phyloP scores from a whole-genome alignment of 1,140 invertebrate species.

The Helicoverpa armigera region DNA sequence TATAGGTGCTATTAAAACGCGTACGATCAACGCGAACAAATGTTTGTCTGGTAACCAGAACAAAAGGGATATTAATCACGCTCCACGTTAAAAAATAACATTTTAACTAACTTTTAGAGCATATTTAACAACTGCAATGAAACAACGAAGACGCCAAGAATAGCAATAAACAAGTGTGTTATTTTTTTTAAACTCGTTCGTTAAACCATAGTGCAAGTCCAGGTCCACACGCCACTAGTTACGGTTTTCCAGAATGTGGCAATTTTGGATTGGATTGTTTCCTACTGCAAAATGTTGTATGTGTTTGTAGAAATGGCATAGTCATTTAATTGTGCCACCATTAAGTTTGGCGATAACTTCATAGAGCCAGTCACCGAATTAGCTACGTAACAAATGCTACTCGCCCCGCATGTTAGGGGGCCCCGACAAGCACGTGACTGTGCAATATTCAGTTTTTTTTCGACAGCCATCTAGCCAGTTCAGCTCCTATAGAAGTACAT shows the following conservation, averaged over 20 bases:
- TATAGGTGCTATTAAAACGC: constrained; percentile 69
- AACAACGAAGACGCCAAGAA: constrained; percentile 74
- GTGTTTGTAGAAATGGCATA: not conserved
- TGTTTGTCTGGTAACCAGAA: constrained; percentile 70
- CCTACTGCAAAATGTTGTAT: not conserved
- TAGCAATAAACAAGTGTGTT: constrained; percentile 62
- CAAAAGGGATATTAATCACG: constrained; percentile 61
- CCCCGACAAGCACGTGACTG: too few relatives aligned
- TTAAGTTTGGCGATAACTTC: too few relatives aligned
- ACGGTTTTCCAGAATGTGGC: not conserved
- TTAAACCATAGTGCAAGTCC: not conserved
- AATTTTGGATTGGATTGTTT: too few relatives aligned
- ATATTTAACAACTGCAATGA: constrained; percentile 65
- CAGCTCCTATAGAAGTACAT: too few relatives aligned
- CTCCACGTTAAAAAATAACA: constrained; percentile 70
- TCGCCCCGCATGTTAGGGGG: too few relatives aligned
- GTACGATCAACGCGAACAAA: constrained; percentile 75
- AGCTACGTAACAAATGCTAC: too few relatives aligned
- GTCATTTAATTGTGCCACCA: not conserved
- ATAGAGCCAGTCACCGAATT: too few relatives aligned
- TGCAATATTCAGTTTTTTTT: too few relatives aligned
- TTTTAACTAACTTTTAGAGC: constrained; percentile 65
- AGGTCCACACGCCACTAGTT: not conserved
- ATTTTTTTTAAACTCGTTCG: constrained; percentile 3
- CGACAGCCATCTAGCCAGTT: too few relatives aligned